Conservation (phyloP, 2,113 vertebrate species). For the Pluvianellus socialis region DNA sequence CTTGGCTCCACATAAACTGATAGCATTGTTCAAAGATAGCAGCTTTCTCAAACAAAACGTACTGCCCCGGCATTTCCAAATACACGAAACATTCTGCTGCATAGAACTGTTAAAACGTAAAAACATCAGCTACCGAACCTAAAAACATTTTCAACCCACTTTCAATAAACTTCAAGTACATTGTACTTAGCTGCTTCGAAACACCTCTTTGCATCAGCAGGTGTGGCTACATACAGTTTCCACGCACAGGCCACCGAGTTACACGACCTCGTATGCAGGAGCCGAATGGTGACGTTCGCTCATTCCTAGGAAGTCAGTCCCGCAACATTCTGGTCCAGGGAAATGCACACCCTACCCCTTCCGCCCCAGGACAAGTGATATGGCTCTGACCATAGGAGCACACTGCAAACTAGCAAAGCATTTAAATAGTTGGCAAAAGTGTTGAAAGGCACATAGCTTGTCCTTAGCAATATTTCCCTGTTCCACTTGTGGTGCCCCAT, state of each 20-base stretch:
- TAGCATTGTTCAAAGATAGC: not conserved
- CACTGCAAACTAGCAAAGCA: conserved; percentile 16
- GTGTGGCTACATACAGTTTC: not conserved
- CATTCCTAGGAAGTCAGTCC: not conserved
- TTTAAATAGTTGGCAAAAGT: conserved; percentile 48
- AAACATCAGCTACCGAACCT: conserved; percentile 26
- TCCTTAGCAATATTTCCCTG: conserved; percentile 55
- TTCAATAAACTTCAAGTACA: conserved; percentile 26
- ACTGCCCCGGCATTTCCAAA: not conserved
- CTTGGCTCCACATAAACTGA: not conserved
- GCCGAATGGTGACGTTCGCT: not conserved
- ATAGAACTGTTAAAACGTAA: conserved; percentile 12
- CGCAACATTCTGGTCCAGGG: not conserved
- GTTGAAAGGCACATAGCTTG: conserved; percentile 76
- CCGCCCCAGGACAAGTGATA: not conserved
- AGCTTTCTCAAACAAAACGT: conserved; percentile 19
- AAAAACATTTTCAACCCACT: conserved; percentile 40
- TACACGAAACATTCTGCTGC: not conserved
- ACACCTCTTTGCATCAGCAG: conserved; percentile 21
- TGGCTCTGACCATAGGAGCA: not conserved
- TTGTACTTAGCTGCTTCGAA: conserved; percentile 43
- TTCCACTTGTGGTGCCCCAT: not conserved
- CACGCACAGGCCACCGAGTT: not conserved
- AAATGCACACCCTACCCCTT: not conserved
- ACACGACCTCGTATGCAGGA: not conserved